These are phyloP conservation scores for Kryphioiulus occultus DNA, from an alignment of 2,888 invertebrate species.

Conservation along the genomic window DNA sequence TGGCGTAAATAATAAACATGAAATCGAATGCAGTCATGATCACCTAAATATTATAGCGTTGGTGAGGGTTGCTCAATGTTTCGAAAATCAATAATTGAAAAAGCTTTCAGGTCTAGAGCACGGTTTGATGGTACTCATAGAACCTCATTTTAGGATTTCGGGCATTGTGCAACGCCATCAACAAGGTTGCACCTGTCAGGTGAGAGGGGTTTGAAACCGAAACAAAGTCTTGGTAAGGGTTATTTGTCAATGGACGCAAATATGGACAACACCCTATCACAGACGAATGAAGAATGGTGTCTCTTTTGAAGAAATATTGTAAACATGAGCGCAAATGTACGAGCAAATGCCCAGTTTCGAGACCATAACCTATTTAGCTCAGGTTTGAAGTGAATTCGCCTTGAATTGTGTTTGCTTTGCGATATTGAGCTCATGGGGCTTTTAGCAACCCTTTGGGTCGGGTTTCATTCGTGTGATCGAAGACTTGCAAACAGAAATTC, in stretches of 20 bases:
- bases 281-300: not conserved
- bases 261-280: not conserved
- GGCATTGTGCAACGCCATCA: slow-evolving; percentile 26
- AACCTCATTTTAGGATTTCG: not conserved
- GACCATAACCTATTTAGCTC: not conserved
- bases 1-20: slow-evolving; percentile 35
- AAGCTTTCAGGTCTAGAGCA: not conserved
- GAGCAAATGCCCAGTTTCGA: not conserved
- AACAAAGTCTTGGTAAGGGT: not conserved
- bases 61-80: not conserved
- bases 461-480: not conserved
- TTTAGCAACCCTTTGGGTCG: not conserved
- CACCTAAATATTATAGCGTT: slow-evolving; percentile 20
- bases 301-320: not conserved
- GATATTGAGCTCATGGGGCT: slow-evolving; percentile 11
- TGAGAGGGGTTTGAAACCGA: not conserved
- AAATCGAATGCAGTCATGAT: slow-evolving; percentile 22
- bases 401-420: slow-evolving; percentile 1
- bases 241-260: not conserved
- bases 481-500: not conserved
- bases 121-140: slow-evolving; percentile 35
- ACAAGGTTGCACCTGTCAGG: slow-evolving; percentile 31
- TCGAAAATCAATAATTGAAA: slow-evolving; percentile 18
- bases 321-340: not conserved
- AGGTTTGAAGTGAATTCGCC: not conserved